Conservation (phyloP, 2,888 invertebrate genomes). For the Tetanocera ferruginea region DNA sequence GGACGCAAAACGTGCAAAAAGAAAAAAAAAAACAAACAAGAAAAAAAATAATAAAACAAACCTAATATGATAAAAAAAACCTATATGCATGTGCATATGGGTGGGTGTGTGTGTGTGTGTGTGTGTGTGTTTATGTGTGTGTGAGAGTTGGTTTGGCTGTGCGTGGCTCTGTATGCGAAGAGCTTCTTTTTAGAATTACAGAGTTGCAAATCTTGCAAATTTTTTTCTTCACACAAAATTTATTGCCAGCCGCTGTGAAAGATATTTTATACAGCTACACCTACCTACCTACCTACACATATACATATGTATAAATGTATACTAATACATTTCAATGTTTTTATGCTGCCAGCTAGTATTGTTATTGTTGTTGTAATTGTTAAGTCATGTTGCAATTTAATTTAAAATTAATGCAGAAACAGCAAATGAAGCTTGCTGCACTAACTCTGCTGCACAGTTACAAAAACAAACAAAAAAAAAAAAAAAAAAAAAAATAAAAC, state of each 20-base stretch:
- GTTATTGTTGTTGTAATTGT: background rate
- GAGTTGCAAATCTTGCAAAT: background rate
- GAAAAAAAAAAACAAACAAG: background rate
- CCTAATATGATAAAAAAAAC: background rate
- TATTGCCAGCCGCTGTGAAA: constrained; percentile 1
- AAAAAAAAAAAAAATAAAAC: no score
- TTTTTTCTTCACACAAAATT: background rate
- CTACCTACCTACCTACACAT: background rate
- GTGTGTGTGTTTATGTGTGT: background rate
- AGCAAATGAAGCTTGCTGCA: no score
- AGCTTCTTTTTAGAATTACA: background rate
- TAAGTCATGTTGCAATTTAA: background rate
- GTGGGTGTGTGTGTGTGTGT: background rate
- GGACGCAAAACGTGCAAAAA: constrained; percentile 9
- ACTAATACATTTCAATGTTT: background rate
- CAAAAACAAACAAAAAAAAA: no score
- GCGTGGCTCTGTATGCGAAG: background rate
- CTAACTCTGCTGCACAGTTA: no score
- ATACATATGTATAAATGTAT: background rate
- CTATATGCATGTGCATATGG: background rate
- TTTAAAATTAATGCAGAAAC: background rate
- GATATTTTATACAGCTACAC: background rate
- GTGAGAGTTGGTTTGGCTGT: background rate
- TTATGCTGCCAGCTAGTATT: background rate
- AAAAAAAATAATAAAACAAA: background rate